phyloP scores from a whole-genome alignment of 2,797 vertebrate species.

The Thunnus albacares region DNA sequence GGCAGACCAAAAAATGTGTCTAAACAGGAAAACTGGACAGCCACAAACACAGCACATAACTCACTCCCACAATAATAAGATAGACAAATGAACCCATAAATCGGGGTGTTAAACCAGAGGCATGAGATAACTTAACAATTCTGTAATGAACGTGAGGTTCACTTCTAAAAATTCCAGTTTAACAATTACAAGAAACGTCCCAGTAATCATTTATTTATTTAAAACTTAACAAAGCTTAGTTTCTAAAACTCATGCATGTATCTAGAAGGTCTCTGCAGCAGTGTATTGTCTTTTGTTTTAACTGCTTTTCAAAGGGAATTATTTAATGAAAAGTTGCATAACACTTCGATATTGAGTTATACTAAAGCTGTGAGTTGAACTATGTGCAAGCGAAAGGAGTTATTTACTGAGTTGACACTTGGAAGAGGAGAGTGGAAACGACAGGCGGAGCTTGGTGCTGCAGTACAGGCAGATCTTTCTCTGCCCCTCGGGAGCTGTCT shows the following conservation, averaged over 20 bases:
- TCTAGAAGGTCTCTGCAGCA: too few species aligned
- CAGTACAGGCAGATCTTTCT: constrained; percentile 70
- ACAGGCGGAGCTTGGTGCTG: constrained; percentile 42
- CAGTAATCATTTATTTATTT: not conserved
- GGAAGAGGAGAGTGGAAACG: constrained; percentile 56
- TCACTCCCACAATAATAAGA: not conserved
- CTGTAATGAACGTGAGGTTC: not conserved
- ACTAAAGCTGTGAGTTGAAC: constrained; percentile 3
- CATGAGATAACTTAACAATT: not conserved
- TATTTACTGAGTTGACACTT: constrained; percentile 52
- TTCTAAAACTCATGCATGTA: too few species aligned
- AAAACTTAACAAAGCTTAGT: not conserved
- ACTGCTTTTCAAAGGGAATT: not conserved
- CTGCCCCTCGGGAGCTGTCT: constrained; percentile 40
- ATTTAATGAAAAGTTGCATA: not conserved
- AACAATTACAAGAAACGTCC: too few species aligned
- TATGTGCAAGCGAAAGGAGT: constrained; percentile 10
- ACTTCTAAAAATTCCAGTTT: not conserved
- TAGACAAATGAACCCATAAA: not conserved
- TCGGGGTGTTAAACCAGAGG: not conserved
- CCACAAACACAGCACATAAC: constrained; percentile 7
- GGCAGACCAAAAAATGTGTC: constrained; percentile 5
- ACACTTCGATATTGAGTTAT: constrained; percentile 12
- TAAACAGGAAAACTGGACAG: not conserved
- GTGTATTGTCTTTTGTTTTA: not conserved